Conservation (phyloP, 64 coral and sea anemone genomes). For the Montipora sp. region DNA sequence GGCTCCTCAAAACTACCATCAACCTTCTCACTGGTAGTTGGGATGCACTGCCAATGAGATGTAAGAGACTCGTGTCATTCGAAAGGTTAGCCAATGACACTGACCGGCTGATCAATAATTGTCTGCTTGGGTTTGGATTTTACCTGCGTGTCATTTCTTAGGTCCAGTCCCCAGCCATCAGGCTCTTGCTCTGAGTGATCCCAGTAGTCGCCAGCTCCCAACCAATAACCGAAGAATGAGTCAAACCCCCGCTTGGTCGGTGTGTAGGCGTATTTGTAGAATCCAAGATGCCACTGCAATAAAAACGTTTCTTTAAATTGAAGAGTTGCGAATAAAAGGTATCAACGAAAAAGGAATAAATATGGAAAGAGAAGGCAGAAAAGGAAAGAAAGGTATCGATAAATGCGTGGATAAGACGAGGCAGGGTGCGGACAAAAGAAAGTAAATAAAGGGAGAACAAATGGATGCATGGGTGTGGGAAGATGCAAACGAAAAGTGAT, state of each 20-base stretch:
- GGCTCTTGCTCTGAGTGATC: constrained; percentile 61
- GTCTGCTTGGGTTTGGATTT: neutral
- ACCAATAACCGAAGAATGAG: constrained; percentile 72
- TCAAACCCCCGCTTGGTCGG: constrained; percentile 73
- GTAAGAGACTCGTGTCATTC: too few species aligned
- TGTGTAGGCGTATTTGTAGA: constrained; percentile 74
- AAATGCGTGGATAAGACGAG: too few species aligned
- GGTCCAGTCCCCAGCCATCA: constrained; percentile 64
- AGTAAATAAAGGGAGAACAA: neutral
- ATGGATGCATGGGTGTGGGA: too few species aligned
- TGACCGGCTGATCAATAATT: too few species aligned
- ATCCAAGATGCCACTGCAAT: constrained; percentile 79
- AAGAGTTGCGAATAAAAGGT: neutral
- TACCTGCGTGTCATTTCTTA: constrained; percentile 18
- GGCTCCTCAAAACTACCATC: too few species aligned
- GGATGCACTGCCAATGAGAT: too few species aligned
- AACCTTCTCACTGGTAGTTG: too few species aligned
- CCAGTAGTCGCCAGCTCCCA: constrained; percentile 72
- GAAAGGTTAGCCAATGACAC: too few species aligned
- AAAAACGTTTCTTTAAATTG: neutral
- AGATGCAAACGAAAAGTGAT: too few species aligned
- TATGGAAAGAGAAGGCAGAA: too few species aligned
- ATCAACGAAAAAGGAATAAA: neutral
- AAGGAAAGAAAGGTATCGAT: neutral
- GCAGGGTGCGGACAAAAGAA: neutral